Conservation (phyloP, 2,113 vertebrate genomes). For the Sturnira hondurensis region DNA sequence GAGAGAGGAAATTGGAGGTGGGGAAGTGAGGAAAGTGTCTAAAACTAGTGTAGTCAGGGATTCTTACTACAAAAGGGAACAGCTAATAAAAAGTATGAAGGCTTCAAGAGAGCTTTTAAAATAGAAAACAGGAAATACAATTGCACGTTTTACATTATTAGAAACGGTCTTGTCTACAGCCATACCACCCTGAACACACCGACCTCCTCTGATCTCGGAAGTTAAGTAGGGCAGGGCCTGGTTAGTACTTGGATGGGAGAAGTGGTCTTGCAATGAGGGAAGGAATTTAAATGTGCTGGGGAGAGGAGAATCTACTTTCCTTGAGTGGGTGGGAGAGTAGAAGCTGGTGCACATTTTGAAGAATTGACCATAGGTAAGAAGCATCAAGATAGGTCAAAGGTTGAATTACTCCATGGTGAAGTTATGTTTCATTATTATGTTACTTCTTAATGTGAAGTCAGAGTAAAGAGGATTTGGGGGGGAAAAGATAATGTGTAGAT, state of each 20-base stretch:
- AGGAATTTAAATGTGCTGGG: background rate
- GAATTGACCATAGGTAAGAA: background rate
- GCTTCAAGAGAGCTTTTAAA: background rate
- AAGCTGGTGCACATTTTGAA: background rate
- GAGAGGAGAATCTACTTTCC: background rate
- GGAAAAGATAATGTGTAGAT: background rate
- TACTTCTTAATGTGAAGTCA: background rate
- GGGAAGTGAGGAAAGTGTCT: background rate
- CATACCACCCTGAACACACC: too few species aligned
- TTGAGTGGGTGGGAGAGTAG: background rate
- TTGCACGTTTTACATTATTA: background rate
- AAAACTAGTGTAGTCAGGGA: background rate
- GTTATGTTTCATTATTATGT: background rate
- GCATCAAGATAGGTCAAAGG: background rate
- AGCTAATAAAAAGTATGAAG: background rate
- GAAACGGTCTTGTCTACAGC: background rate
- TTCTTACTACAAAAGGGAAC: background rate
- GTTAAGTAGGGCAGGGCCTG: too few species aligned
- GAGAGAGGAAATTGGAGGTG: background rate
- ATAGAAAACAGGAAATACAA: background rate
- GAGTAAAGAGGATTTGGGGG: background rate
- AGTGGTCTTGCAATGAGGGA: background rate
- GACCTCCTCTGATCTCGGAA: too few species aligned
- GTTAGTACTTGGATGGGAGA: background rate
- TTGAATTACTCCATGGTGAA: background rate